Evolutionary conservation across 2,113 vertebrate species (phyloP), one percentile per base, ranked within the genome.

Genomic region (Cyprinus carpio): DNA sequence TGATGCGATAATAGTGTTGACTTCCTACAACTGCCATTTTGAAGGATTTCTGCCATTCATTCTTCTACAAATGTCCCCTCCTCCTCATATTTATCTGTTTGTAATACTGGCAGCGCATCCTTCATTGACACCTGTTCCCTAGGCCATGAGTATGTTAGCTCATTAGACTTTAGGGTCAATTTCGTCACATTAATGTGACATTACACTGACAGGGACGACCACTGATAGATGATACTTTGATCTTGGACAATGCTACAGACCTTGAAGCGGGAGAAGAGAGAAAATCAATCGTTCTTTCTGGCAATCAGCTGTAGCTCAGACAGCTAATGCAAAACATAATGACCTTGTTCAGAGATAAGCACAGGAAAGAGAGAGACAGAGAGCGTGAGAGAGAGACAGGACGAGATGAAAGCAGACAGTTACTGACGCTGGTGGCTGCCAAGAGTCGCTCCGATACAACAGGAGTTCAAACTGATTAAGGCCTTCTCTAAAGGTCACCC

Each of bases 321-420:
- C 83, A 89, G 86, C 83, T 87, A 89, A 89, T 80, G 88, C 62
- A 84, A 84, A 89, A 88, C 81, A 86, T 79, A 88, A 88, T 84
- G 84, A 91, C 90, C 85, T 90, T 90, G 87, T 86, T 87, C 81
- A 43, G 27, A 88, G 83, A 89, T 87, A 85, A 90, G 60, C 34
- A 37, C 60, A 20, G 23, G 27, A 62, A 67, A 43, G 25, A 78
- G 25, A 69, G 10, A 75, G 72, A 83, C 65, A 69, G 37, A 75
- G 49, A 60, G 11, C 8, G 75, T 15, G 31, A 60, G 71, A 83
- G 77, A 86, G 23, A 56, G 80, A 67, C 49, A 71, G 75, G 71
- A 69, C 56, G 46, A 46, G 43, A 82, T 58, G 62, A 83, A 82
- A 74, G 64, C 29, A 29, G 40, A 80, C 54, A 40, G 76, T 51